phyloP scores from a whole-genome alignment of 2,113 vertebrate genomes.

The Gymnobelideus leadbeateri region DNA sequence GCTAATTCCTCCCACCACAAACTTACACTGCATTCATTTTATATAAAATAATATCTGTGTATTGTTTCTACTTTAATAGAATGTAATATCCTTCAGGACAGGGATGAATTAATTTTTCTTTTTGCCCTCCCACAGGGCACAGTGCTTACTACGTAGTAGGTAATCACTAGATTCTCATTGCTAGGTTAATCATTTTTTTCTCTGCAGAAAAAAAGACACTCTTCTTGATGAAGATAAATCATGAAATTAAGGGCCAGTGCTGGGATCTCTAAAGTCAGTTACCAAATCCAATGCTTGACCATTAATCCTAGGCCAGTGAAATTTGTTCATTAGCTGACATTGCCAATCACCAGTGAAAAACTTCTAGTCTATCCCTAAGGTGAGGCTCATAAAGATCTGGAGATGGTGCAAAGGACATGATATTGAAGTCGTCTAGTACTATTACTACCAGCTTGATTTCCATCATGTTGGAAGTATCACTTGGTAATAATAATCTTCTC shows the following conservation, averaged over 20 bases:
- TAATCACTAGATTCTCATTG: neutral
- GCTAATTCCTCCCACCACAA: neutral
- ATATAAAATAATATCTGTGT: neutral
- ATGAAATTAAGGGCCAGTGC: neutral
- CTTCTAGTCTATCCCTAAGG: neutral
- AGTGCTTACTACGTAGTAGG: neutral
- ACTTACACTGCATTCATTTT: neutral
- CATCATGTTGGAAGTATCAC: neutral
- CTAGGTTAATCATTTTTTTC: neutral
- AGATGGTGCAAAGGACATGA: neutral
- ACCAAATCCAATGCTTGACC: neutral
- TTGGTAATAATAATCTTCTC: neutral
- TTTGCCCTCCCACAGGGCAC: neutral
- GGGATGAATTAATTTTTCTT: neutral
- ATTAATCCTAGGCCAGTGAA: neutral
- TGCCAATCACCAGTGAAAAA: neutral
- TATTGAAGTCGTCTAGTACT: neutral
- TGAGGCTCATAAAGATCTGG: neutral
- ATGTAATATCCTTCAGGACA: neutral
- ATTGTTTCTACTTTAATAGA: neutral
- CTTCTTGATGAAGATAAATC: neutral
- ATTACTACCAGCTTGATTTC: neutral
- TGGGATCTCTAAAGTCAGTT: neutral
- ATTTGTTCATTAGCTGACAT: neutral
- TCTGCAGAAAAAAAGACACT: neutral